Base-by-base conservation (phyloP, 2,797 vertebrate species). In the Sebastes nivosus region DNA sequence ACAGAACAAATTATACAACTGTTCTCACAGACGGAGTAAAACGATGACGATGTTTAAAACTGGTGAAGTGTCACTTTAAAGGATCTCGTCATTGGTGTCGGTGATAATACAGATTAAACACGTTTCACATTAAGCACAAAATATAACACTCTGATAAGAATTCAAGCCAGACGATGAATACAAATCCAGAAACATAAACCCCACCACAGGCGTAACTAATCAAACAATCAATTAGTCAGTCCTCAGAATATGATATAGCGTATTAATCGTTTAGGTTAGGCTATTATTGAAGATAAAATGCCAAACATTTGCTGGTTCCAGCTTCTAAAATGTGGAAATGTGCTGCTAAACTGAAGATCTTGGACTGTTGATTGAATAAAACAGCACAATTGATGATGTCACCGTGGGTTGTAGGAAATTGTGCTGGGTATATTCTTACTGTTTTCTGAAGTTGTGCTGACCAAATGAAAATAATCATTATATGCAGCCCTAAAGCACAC, bases 111-210 rank as follows among this genome's bases (percentile, higher is more conserved):
- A 76, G 27, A 73, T 50, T 2, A 50, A 63, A 68, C 52, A 74
- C 18, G 69, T 34, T 65, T 63, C 59, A 72, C 58, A 80, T 67
- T 8, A 57, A 68, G 25, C 29, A 81, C 8, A 63, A 75, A 22
- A 67, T 10, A 71, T 14, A 85, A 75, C 24, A 66, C 57, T 65
- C 25, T 38, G 52, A 57, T 3, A 25, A 32, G n/a, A 80, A 76
- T 46, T 38, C 36, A 61, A 77, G 38, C 2, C 30, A 54, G 60
- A 46, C 25, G 6, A 68, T 59, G 34, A 65, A 76, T 36, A 42
- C 4, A 61, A 71, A 85, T 50, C 16, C 36, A 52, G 34, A 79
- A 77, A 77, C 57, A 73, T 20, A 59, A 79, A 67, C 20, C 57
- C 13, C 16, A 42, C 2, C 13, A 5, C 1, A 75, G 64, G n/a